Evolutionary conservation across 2,797 vertebrate species (phyloP).

Genomic region (Scleropages formosus): DNA sequence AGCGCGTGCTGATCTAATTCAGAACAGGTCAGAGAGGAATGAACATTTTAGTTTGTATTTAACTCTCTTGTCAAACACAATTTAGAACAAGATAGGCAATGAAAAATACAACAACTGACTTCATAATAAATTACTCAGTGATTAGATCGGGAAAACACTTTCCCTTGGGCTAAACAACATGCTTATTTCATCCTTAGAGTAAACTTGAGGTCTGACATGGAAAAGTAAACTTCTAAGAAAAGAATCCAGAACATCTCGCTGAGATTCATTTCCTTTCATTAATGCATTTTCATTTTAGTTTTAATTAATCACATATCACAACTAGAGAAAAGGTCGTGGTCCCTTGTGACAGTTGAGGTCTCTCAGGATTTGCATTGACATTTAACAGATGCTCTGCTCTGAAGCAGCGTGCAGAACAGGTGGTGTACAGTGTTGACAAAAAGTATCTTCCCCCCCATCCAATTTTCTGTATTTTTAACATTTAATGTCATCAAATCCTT

Average conservation of each 20-base stretch:
- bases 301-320: not conserved
- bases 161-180: conserved; percentile 39
- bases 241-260: conserved; percentile 18
- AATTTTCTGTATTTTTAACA: not conserved
- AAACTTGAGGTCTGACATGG: conserved; percentile 34
- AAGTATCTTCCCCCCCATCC: too few species aligned
- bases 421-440: too few species aligned
- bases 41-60: conserved; percentile 52
- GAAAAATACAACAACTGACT: conserved; percentile 44
- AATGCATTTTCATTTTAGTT: not conserved
- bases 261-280: not conserved
- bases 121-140: conserved; percentile 34
- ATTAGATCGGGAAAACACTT: conserved; percentile 45
- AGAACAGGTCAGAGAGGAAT: conserved; percentile 43
- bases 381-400: too few species aligned
- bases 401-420: too few species aligned
- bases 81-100: conserved; percentile 45
- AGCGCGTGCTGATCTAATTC: conserved; percentile 51
- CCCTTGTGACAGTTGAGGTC: too few species aligned
- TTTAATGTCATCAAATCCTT: not conserved
- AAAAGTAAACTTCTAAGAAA: conserved; percentile 25
- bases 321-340: not conserved
- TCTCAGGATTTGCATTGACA: too few species aligned
- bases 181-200: conserved; percentile 32
- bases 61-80: conserved; percentile 57